Base-by-base conservation (phyloP, 2,797 vertebrate genomes). In the Sylvilagus floridanus region DNA sequence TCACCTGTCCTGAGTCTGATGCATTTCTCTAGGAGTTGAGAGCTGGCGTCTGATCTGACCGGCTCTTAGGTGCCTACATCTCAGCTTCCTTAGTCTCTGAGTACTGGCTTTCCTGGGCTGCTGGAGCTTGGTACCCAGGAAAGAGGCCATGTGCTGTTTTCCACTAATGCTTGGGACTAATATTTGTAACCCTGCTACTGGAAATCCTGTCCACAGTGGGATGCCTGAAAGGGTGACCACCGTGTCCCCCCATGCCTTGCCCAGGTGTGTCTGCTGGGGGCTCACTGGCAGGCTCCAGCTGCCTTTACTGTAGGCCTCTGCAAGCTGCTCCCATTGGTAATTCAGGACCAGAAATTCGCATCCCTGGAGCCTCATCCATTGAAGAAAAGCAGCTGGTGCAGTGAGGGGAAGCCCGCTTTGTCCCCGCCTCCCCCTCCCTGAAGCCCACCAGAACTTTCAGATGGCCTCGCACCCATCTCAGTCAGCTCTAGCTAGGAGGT, bases 271-370 rank as follows among this genome's bases (percentile, higher is more conserved):
- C 94, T 84, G 14, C 78, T 30, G 22, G 65, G 90, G 78, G 60
- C 35, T 52, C 82, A 37, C 68, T 78, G 78, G 65, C 72, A 35
- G 90, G 63, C 72, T 75, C 77, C 62, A 14, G 7, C 62, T 19
- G 2, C 66, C 42, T 65, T 52, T 26, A 7, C 30, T n/a, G 6
- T 35, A 26, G 26, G 42, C 54, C 47, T 1, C 62, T 90, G 90
- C 84, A 72, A 75, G 76, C 72, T 30, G 54, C 62, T 96, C 78
- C 52, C 21, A 66, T 85, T 81, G 94, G 93, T 96, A 71, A 83
- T 92, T 95, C 88, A 63, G 63, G 28, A 57, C 3, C 35, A 90
- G 94, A 88, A 75, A 78, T 66, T 83, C 91, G 35, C 77, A 88
- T 96, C 91, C 94, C 87, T 94, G 24, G 75, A 87, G 88, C 71